phyloP scores from a whole-genome alignment of 2,888 invertebrate genomes.

The Molanna angustata region DNA sequence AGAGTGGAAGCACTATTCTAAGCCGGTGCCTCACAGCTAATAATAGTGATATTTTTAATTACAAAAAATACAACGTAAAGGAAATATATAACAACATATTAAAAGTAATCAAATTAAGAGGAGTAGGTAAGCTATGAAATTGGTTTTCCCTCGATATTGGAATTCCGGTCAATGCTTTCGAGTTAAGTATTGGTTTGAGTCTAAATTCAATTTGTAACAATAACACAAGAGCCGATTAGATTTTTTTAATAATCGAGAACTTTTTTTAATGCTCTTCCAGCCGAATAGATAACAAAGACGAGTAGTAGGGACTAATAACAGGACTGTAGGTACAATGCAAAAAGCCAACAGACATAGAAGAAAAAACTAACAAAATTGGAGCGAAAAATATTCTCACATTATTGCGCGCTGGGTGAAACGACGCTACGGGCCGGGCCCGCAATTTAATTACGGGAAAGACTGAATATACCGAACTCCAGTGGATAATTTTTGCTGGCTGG shows the following conservation, averaged over 20 bases:
- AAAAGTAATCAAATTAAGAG: too few species aligned
- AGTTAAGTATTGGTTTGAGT: background rate
- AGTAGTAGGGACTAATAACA: slow-evolving; percentile 20
- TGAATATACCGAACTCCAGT: too few species aligned
- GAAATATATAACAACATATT: too few species aligned
- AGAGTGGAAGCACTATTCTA: too few species aligned
- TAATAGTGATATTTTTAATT: too few species aligned
- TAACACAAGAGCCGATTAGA: slow-evolving; percentile 13
- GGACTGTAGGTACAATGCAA: background rate
- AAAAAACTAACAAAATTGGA: slow-evolving; percentile 10
- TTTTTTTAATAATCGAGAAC: slow-evolving; percentile 10
- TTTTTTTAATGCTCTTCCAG: slow-evolving; percentile 2
- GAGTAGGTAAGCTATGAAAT: too few species aligned
- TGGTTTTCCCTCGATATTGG: too few species aligned
- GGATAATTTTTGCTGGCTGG: too few species aligned
- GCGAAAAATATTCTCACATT: slow-evolving; percentile 1
- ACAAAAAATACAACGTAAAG: too few species aligned
- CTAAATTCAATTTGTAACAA: background rate
- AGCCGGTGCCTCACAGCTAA: too few species aligned
- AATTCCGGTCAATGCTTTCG: too few species aligned
- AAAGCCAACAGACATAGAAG: too few species aligned
- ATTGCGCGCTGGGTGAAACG: slow-evolving; percentile 9
- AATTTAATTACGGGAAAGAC: slow-evolving; percentile 14
- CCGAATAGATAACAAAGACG: slow-evolving; percentile 13
- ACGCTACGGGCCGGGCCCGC: slow-evolving; percentile 7